phyloP scores from a whole-genome alignment of 2,797 vertebrate species.

The Hafferia zeledoni region DNA sequence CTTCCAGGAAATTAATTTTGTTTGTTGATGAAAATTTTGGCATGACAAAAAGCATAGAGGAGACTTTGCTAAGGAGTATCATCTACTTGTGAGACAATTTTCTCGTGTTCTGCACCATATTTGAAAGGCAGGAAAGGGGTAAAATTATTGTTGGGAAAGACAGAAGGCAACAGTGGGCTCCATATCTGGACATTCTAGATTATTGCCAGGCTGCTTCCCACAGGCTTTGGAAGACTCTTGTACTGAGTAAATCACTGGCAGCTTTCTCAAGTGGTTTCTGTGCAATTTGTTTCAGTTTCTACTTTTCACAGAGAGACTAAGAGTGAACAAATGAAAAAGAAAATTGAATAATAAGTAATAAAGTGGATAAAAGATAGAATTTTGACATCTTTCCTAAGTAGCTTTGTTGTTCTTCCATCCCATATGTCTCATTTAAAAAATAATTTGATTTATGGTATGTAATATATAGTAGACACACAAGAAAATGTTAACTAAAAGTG shows the following conservation, averaged over 20 bases:
- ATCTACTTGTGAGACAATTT: background rate
- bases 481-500: background rate
- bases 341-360: background rate
- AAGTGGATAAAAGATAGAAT: background rate
- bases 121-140: background rate
- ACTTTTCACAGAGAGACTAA: background rate
- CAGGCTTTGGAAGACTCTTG: background rate
- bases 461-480: background rate
- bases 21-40: background rate
- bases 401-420: background rate
- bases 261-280: background rate
- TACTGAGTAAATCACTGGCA: background rate
- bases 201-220: background rate
- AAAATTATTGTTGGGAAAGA: background rate
- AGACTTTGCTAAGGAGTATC: background rate
- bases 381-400: background rate
- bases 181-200: background rate
- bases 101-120: background rate
- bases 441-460: background rate
- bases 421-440: background rate
- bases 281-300: background rate
- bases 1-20: background rate
- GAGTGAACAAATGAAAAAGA: background rate
- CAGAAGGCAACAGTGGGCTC: background rate
- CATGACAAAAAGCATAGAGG: background rate